Percentiles rank a stretch among this genome's conserved stretches.
Evolutionary conservation across 2,888 invertebrate genomes (phyloP).

Genomic region (Autographa pulchrina): DNA sequence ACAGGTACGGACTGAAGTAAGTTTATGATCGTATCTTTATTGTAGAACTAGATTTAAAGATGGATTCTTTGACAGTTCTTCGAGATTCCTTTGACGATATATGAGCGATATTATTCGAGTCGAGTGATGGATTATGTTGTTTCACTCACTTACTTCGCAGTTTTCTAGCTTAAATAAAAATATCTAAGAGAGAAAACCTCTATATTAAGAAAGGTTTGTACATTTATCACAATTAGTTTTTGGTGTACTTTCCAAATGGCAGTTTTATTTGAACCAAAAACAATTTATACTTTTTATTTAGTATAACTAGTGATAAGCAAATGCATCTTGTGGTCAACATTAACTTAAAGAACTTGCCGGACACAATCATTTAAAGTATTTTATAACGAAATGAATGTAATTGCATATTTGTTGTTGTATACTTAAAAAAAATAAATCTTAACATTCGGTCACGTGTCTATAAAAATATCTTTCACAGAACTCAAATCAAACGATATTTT

Average conservation of each 20-base stretch:
- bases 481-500: neutral
- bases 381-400: too few relatives aligned
- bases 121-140: slow-evolving; percentile 37
- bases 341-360: too few relatives aligned
- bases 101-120: slow-evolving; percentile 39
- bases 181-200: neutral
- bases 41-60: slow-evolving; percentile 49
- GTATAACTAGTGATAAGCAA: too few relatives aligned
- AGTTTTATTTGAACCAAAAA: too few relatives aligned
- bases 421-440: too few relatives aligned
- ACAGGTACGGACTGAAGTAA: slow-evolving; percentile 53
- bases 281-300: too few relatives aligned
- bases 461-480: neutral
- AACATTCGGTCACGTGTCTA: neutral
- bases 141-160: slow-evolving; percentile 24
- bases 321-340: too few relatives aligned
- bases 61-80: slow-evolving; percentile 40
- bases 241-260: too few relatives aligned
- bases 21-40: slow-evolving; percentile 50
- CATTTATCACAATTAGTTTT: too few relatives aligned
- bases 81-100: slow-evolving; percentile 33
- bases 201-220: neutral
- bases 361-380: too few relatives aligned
- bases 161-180: slow-evolving; percentile 10
- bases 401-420: too few relatives aligned